Base-by-base conservation (phyloP, 2,113 vertebrate genomes). In the Chlamydotis undulata region DNA sequence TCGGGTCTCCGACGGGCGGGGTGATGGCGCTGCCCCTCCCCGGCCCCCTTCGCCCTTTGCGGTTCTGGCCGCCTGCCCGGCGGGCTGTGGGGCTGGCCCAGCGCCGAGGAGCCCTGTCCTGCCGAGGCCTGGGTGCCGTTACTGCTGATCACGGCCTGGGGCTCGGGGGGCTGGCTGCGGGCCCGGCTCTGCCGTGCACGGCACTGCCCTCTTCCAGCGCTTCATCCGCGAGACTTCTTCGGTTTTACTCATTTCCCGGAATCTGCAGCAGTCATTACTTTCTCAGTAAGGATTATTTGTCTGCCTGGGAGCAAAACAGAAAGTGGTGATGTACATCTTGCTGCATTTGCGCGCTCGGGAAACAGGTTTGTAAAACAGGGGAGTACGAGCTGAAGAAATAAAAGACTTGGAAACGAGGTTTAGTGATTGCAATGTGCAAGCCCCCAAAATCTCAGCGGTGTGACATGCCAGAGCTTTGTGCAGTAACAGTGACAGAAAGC, bases 301-400 rank as follows among this genome's bases (percentile, higher is more conserved):
- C 59, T 41, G 5, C 23, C 22, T 52, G 41, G 41, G 19, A 45
- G 33, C 26, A 35, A 23, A 67, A 43, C 14, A 25, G 31, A 6
- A 19, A 25, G 25, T 28, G 37, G 19, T 56, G 50, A n/a, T 24
- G 25, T 25, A 14, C 2, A 8, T 37, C 16, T 35, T 55, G 10
- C 14, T 13, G 6, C 8, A 17, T 55, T 64, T 83, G 35, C 39
- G 28, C 4, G 49, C 28, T 49, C 2, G 2, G 16, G 18, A 37
- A 53, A 18, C 35, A 28, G 3, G 17, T 76, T 67, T 45, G 52
- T 14, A 39, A n/a, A 81, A n/a, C 0, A 0, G 9, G 2, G n/a
- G 15, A 52, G 63, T 8, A n/a, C 59, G 24, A 70, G 31, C 16
- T 28, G 56, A 61, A 82, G 69, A 78, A 77, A n/a, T 23, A 22